Base-by-base conservation (phyloP, 35 echinoderm and acorn worm genomes). In the Stichopus chloronotus region DNA sequence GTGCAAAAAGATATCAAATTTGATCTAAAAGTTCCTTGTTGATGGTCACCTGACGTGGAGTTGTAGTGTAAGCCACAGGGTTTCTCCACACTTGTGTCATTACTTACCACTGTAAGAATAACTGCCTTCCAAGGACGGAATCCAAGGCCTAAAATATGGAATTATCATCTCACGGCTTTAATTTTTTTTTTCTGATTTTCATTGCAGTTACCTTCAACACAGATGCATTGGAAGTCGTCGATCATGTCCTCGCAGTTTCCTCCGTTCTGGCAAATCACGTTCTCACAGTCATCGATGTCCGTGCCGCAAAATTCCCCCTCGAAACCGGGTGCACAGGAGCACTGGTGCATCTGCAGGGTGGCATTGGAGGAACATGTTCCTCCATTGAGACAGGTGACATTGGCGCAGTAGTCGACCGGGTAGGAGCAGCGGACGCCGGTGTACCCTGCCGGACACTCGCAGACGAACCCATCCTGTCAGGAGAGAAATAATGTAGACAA, bases 331-430 rank as follows among this genome's bases (percentile, higher is more conserved):
- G 93, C 23, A n/a, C 97, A 99, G 1, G 55, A 19, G 72, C 97
- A 99, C 30, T 68, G 23, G 90, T 95, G 96, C 5, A 11, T 55
- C 74, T 90, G 88, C 52, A 65, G 52, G 0, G 59, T 56, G 22
- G 57, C 22, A 7, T 87, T 53, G 16, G 92, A 95, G 5, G 20
- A 57, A 58, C 95, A 95, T 7, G 87, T 72, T 7, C 78, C 94
- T 17, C 90, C 90, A 87, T 92, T 78, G 17, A 59, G 25, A 68
- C 94, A 94, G 13, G 94, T 81, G n/a, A 84, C 81, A 59, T 87
- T 79, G 19, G 83, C 94, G 71, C 94, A 94, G 94, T 99, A 99
- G 90, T 99, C 88, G 0, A 95, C 94, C 59, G 94, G 95, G 23
- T 94, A 92, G 0, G 93, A 90, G 58, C 97, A 99, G 17, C 85